Percentiles rank a stretch among this genome's conserved stretches.
Evolutionary conservation across 1,140 invertebrate genomes (phyloP).

Genomic region (Charaxes varanes): DNA sequence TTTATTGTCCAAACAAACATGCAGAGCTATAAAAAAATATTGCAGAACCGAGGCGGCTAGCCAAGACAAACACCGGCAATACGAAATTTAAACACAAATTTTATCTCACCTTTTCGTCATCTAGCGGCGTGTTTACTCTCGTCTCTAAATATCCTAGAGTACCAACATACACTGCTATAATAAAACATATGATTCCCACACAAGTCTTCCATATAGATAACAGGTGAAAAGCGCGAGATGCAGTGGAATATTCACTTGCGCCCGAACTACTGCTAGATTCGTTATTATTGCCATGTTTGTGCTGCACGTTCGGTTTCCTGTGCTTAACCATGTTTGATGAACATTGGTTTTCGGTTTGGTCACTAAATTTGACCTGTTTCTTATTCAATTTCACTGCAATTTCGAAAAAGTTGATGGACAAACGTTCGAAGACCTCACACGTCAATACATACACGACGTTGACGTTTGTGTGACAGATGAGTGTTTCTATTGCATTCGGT

Average conservation of each 20-base stretch:
- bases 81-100: too few species aligned
- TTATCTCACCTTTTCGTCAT: conserved; percentile 81
- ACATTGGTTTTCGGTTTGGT: conserved; percentile 7
- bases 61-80: too few species aligned
- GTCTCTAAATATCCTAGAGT: conserved; percentile 90
- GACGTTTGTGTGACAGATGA: too few species aligned
- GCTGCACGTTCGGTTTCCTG: conserved; percentile 36
- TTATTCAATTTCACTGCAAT: too few species aligned
- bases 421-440: too few species aligned
- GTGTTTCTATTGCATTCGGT: too few species aligned
- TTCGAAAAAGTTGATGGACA: too few species aligned
- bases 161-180: conserved; percentile 82
- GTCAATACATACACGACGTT: too few species aligned
- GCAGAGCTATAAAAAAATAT: too few species aligned
- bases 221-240: conserved; percentile 37
- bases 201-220: conserved; percentile 72
- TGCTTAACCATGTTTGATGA: conserved; percentile 48
- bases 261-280: conserved; percentile 58
- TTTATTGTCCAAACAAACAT: too few species aligned
- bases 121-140: conserved; percentile 89
- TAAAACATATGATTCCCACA: conserved; percentile 72
- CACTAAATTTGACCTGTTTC: too few species aligned
- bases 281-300: conserved; percentile 63
- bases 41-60: too few species aligned
- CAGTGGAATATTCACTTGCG: conserved; percentile 36